Conservation (phyloP, 2,888 invertebrate species). For the Platypus cylindrus region DNA sequence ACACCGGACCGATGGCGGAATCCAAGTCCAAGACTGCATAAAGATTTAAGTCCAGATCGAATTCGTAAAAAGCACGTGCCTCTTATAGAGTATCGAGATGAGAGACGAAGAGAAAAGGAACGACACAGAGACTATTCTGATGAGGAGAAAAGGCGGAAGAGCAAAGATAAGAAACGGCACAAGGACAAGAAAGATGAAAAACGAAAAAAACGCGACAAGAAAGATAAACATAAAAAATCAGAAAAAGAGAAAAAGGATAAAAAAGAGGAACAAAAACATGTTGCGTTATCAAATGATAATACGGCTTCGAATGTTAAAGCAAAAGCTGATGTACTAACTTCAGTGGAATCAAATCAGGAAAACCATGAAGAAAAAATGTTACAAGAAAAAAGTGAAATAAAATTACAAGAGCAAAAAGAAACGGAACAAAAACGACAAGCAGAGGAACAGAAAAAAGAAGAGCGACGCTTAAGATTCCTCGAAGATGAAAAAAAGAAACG, state of each 20-base stretch:
- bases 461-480: slow-evolving; percentile 13
- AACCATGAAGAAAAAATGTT: slow-evolving; percentile 23
- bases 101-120: slow-evolving; percentile 19
- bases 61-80: slow-evolving; percentile 27
- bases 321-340: slow-evolving; percentile 19
- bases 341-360: slow-evolving; percentile 12
- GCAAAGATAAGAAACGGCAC: slow-evolving; percentile 43
- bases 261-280: slow-evolving; percentile 26
- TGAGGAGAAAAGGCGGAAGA: slow-evolving; percentile 32
- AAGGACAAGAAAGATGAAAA: slow-evolving; percentile 40
- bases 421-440: slow-evolving; percentile 18
- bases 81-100: slow-evolving; percentile 14
- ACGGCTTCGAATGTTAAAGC: slow-evolving; percentile 25
- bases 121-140: slow-evolving; percentile 28
- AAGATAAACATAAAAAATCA: slow-evolving; percentile 32
- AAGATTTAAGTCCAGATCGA: slow-evolving; percentile 33
- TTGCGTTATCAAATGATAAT: slow-evolving; percentile 25
- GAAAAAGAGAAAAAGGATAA: slow-evolving; percentile 27
- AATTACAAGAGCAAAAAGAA: slow-evolving; percentile 24
- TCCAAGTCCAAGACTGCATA: slow-evolving; percentile 30
- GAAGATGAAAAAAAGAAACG: slow-evolving; percentile 28
- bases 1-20: slow-evolving; percentile 22
- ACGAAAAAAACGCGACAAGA: slow-evolving; percentile 35
- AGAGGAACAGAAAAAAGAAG: slow-evolving; percentile 29
- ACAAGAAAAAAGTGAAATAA: slow-evolving; percentile 23